A percentile compares a stretch with the other conserved stretches of the same genome.
These are phyloP conservation scores for Pomacea canaliculata DNA, from an alignment of 2,888 invertebrate species.

Conservation along the genomic window DNA sequence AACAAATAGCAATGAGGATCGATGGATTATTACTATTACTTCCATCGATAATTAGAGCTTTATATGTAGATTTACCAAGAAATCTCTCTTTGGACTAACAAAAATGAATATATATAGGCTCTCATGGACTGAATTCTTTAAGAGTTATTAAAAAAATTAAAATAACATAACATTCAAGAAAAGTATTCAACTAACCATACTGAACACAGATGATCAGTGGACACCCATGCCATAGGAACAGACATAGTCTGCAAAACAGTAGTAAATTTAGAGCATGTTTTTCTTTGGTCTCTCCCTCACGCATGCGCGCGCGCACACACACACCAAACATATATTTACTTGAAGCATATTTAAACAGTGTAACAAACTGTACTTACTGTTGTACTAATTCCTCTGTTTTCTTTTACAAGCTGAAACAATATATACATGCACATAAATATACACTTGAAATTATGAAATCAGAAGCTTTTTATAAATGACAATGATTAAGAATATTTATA, in stretches of 20 bases:
- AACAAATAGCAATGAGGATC: not conserved
- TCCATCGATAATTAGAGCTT: too few relatives aligned
- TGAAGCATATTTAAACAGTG: not conserved
- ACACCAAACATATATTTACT: not conserved
- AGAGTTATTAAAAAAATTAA: too few relatives aligned
- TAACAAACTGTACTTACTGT: constrained; percentile 43
- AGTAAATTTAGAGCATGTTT: too few relatives aligned
- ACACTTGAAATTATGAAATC: too few relatives aligned
- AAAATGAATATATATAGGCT: too few relatives aligned
- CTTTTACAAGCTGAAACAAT: constrained; percentile 48
- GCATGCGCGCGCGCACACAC: constrained; percentile 1
- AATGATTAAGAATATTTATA: too few relatives aligned
- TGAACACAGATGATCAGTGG: constrained; percentile 90
- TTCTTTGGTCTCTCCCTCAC: not conserved
- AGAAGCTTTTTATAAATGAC: too few relatives aligned
- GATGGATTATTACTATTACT: too few relatives aligned
- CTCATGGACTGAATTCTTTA: too few relatives aligned
- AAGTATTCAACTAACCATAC: constrained; percentile 77
- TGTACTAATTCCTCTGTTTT: constrained; percentile 44
- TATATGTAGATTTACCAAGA: too few relatives aligned
- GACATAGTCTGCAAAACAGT: constrained; percentile 73
- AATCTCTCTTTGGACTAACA: too few relatives aligned
- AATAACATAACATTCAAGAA: not conserved
- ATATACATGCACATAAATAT: too few relatives aligned
- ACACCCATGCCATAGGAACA: constrained; percentile 87